phyloP scores from a whole-genome alignment of 2,888 invertebrate genomes.

The Drosophila hamatofila region DNA sequence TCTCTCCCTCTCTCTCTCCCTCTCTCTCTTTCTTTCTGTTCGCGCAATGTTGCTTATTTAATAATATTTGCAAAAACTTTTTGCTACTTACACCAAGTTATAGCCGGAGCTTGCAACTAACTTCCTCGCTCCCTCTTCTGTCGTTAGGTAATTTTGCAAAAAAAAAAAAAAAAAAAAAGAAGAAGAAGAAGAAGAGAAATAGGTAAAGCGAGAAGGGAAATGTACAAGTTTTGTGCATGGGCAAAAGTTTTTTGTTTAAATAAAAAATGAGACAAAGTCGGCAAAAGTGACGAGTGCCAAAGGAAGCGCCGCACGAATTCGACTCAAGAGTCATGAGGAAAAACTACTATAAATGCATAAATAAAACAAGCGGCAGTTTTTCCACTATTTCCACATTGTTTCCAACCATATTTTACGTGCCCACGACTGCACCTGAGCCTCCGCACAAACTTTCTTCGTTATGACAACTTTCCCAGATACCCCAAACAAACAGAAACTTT shows the following conservation, averaged over 20 bases:
- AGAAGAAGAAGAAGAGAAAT: background rate
- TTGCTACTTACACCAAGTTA: conserved; percentile 54
- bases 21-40: conserved; percentile 1
- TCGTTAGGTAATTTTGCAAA: conserved; percentile 58
- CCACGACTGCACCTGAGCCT: conserved; percentile 56
- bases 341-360: conserved; percentile 59
- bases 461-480: conserved; percentile 60
- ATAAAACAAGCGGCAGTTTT: conserved; percentile 71
- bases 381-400: conserved; percentile 70
- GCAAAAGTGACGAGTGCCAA: conserved; percentile 64
- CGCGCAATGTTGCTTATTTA: conserved; percentile 52
- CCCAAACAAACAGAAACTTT: conserved; percentile 51
- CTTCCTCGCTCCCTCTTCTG: conserved; percentile 2
- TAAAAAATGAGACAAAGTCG: conserved; percentile 74
- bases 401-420: conserved; percentile 68
- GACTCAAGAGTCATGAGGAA: conserved; percentile 55
- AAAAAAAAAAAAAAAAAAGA: conserved; percentile 17
- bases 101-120: conserved; percentile 48
- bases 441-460: conserved; percentile 56
- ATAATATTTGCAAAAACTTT: conserved; percentile 64
- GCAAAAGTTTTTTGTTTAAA: conserved; percentile 66
- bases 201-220: conserved; percentile 21
- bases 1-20: conserved; percentile 16
- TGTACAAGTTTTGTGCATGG: conserved; percentile 57
- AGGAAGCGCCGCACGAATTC: conserved; percentile 51